phyloP scores from a whole-genome alignment of 2,888 invertebrate genomes.

The Sarcophaga caerulescens region DNA sequence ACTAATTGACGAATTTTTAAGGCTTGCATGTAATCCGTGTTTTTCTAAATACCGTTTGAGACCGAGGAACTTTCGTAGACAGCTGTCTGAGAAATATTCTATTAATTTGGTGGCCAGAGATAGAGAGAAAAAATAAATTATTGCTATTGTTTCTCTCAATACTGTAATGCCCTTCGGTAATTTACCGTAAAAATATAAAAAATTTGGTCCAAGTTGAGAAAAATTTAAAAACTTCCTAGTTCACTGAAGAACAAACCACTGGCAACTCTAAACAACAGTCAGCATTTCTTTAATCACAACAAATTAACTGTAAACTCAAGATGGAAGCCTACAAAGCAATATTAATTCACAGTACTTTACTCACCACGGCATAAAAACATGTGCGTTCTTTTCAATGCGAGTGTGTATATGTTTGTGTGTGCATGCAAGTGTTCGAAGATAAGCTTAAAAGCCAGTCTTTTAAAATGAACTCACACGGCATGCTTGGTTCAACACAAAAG shows the following conservation, averaged over 20 bases:
- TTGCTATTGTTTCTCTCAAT: too few species aligned
- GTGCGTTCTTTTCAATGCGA: background rate
- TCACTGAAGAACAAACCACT: background rate
- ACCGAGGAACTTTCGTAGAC: too few species aligned
- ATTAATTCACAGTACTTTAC: background rate
- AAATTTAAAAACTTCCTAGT: too few species aligned
- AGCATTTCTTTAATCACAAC: constrained; percentile 72
- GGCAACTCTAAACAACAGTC: background rate
- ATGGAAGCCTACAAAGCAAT: constrained; percentile 10
- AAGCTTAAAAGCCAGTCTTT: constrained; percentile 54
- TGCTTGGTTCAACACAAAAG: background rate
- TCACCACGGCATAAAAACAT: background rate
- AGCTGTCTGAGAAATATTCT: too few species aligned
- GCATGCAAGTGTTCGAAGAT: constrained; percentile 30
- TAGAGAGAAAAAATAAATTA: too few species aligned
- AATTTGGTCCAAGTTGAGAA: too few species aligned
- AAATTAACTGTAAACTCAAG: constrained; percentile 75
- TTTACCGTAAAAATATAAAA: too few species aligned
- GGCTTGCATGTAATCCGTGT: too few species aligned
- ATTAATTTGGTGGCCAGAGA: too few species aligned
- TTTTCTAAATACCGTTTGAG: too few species aligned
- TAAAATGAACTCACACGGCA: constrained; percentile 33
- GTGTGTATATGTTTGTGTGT: background rate
- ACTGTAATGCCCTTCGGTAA: too few species aligned
- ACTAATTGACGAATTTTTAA: too few species aligned